Evolutionary conservation across 2,888 invertebrate species (phyloP).

Genomic region (Eudemis profundana): DNA sequence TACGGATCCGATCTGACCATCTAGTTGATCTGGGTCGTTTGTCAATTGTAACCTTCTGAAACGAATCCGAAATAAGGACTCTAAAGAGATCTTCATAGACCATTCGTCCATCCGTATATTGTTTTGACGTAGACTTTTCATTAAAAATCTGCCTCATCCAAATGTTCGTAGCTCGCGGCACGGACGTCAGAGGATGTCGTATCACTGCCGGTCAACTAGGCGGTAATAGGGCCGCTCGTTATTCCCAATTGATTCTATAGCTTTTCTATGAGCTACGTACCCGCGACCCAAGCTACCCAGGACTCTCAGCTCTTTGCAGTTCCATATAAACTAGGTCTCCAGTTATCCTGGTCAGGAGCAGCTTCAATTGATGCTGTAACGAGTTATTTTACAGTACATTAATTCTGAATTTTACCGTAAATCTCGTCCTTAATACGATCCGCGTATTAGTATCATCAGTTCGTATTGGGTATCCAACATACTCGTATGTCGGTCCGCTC

Average conservation of each 20-base stretch:
- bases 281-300: background rate
- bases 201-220: conserved; percentile 41
- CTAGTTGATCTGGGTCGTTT: too few species aligned
- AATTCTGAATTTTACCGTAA: too few species aligned
- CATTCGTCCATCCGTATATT: background rate
- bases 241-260: conserved; percentile 62
- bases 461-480: too few species aligned
- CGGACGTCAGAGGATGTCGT: conserved; percentile 30
- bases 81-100: background rate
- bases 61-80: too few species aligned
- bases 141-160: background rate
- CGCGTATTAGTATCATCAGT: too few species aligned
- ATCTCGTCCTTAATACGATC: too few species aligned
- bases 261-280: conserved; percentile 61
- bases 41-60: too few species aligned
- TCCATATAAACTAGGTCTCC: background rate
- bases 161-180: background rate
- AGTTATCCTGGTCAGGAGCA: background rate
- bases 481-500: too few species aligned
- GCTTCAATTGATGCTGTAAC: conserved; percentile 43
- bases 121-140: background rate
- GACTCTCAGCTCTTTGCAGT: background rate
- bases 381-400: conserved; percentile 47
- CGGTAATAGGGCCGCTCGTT: conserved; percentile 44
- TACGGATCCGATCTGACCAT: too few species aligned